Conservation (phyloP, 1,140 invertebrate genomes). For the Procambarus virginalis region DNA sequence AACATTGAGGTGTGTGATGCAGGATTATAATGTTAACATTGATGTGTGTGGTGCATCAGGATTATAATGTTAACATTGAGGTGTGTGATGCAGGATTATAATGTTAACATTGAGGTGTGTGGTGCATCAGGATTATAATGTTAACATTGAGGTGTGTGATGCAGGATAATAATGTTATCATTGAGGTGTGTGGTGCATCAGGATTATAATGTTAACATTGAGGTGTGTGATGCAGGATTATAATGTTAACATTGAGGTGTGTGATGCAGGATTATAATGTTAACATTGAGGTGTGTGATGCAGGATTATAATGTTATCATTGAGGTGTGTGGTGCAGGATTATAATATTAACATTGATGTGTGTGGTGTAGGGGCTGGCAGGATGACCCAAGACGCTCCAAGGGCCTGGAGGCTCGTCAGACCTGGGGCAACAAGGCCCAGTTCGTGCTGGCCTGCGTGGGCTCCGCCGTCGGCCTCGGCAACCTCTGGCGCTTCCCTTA, state of each 20-base stretch:
- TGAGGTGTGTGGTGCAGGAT: background rate
- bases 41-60: no score
- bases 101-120: no score
- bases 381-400: background rate
- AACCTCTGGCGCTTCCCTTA: slow-evolving; percentile 86
- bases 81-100: no score
- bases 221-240: background rate
- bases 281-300: background rate
- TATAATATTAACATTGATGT: background rate
- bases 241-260: background rate
- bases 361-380: background rate
- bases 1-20: no score
- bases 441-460: slow-evolving; percentile 92
- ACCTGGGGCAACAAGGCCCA: slow-evolving; percentile 91
- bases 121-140: no score
- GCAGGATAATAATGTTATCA: no score
- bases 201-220: background rate
- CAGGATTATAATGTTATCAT: background rate
- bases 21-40: no score
- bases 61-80: no score
- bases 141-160: no score
- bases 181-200: no score
- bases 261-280: background rate
- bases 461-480: slow-evolving; percentile 92
- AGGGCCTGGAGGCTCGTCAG: slow-evolving; percentile 20